Evolutionary conservation across 2,113 vertebrate genomes (phyloP).

Genomic region (Microcebus ravelobensis): DNA sequence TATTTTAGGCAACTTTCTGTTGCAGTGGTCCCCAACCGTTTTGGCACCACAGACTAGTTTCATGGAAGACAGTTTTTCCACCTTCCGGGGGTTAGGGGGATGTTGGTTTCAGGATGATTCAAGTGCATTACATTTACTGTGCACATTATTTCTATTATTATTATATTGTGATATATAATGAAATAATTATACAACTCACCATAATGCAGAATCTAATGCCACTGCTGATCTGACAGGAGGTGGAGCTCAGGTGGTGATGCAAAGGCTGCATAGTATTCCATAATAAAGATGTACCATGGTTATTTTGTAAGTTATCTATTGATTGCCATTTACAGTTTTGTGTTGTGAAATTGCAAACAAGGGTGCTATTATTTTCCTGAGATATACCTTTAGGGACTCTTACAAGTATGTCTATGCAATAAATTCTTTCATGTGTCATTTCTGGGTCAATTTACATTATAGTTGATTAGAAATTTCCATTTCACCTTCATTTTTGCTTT

Average conservation of each 20-base stretch:
- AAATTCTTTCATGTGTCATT: background rate
- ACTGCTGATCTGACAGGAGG: no score
- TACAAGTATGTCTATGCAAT: background rate
- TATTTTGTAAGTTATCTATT: background rate
- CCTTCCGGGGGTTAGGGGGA: no score
- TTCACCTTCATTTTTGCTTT: background rate
- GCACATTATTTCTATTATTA: no score
- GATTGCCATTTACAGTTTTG: background rate
- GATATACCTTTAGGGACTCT: background rate
- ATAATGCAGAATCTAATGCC: no score
- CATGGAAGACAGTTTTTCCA: no score
- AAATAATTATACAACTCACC: no score
- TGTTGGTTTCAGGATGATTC: no score
- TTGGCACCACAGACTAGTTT: no score
- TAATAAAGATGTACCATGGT: background rate
- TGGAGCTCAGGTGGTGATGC: no score
- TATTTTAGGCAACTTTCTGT: background rate
- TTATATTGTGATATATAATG: no score
- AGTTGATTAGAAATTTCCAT: background rate
- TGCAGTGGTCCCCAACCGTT: no score
- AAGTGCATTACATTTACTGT: no score
- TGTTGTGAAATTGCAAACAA: slow-evolving; percentile 38
- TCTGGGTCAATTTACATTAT: background rate
- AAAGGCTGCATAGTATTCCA: background rate
- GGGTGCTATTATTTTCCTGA: background rate